These are phyloP conservation scores for Campoletis raptor DNA, from an alignment of 2,888 invertebrate genomes.

Conservation along the genomic window DNA sequence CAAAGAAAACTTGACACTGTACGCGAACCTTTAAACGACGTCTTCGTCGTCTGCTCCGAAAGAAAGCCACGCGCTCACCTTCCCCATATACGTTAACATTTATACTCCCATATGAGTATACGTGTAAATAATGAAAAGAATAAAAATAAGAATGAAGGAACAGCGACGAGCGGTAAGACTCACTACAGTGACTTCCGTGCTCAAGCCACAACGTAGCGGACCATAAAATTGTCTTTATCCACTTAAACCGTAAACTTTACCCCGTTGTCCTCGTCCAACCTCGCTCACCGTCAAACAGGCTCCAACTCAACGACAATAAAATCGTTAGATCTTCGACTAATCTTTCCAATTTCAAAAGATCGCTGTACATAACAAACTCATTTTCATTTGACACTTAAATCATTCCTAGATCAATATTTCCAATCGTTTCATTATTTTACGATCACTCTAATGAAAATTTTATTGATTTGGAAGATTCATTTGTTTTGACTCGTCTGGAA, in stretches of 20 bases:
- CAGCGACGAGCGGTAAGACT: conserved; percentile 48
- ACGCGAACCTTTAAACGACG: conserved; percentile 34
- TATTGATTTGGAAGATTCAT: not conserved
- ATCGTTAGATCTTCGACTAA: conserved; percentile 25
- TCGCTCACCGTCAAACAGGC: conserved; percentile 41
- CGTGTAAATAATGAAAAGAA: conserved; percentile 19
- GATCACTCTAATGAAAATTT: not conserved
- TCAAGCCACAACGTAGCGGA: conserved; percentile 66
- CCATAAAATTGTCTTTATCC: conserved; percentile 71
- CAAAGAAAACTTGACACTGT: conserved; percentile 68
- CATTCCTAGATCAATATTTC: not conserved
- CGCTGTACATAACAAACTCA: not conserved
- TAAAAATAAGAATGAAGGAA: conserved; percentile 39
- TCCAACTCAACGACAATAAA: conserved; percentile 13
- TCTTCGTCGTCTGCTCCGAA: conserved; percentile 54
- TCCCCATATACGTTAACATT: conserved; percentile 25
- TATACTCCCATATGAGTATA: not conserved
- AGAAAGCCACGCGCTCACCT: conserved; percentile 56
- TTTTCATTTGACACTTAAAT: not conserved
- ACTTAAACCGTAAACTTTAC: conserved; percentile 54
- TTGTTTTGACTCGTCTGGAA: not conserved
- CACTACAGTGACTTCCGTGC: conserved; percentile 64
- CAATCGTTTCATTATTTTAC: not conserved
- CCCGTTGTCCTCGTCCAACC: conserved; percentile 58
- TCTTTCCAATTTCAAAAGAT: conserved; percentile 25